phyloP scores from a whole-genome alignment of 2,888 invertebrate species.

The Stenoptilia bipunctidactyla region DNA sequence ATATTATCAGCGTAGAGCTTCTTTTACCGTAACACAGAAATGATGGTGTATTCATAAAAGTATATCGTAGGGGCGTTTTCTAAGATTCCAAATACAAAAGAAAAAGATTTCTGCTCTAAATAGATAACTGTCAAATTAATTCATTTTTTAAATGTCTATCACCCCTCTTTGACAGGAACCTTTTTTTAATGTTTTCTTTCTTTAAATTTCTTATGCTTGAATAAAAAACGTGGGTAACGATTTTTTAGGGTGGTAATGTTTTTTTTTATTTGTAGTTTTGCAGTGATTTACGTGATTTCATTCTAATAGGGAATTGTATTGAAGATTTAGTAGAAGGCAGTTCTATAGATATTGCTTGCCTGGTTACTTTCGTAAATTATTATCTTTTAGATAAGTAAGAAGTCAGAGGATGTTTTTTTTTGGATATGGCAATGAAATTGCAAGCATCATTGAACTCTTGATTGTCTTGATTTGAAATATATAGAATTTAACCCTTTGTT shows the following conservation, averaged over 20 bases:
- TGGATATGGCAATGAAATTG: no score
- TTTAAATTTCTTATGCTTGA: constrained; percentile 28
- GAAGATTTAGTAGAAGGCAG: no score
- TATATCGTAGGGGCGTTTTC: constrained; percentile 45
- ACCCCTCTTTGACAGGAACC: constrained; percentile 42
- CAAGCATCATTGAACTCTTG: no score
- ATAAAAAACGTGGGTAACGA: constrained; percentile 55
- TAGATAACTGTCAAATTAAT: constrained; percentile 49
- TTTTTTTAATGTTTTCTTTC: constrained; percentile 23
- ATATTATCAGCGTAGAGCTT: no score
- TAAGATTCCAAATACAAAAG: constrained; percentile 25
- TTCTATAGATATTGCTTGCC: no score
- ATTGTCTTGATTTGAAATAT: no score
- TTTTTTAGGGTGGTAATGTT: not conserved
- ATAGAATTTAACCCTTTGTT: no score
- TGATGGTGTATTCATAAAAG: not conserved
- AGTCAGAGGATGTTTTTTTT: no score
- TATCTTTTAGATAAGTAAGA: no score
- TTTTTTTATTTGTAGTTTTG: not conserved
- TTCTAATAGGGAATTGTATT: no score
- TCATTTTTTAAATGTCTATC: constrained; percentile 29
- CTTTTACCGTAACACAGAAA: no score
- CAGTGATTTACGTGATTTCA: not conserved
- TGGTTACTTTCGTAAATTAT: no score
- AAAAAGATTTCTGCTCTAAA: constrained; percentile 29